Conservation (phyloP, 2,888 invertebrate species). For the Lasioglossum morio region DNA sequence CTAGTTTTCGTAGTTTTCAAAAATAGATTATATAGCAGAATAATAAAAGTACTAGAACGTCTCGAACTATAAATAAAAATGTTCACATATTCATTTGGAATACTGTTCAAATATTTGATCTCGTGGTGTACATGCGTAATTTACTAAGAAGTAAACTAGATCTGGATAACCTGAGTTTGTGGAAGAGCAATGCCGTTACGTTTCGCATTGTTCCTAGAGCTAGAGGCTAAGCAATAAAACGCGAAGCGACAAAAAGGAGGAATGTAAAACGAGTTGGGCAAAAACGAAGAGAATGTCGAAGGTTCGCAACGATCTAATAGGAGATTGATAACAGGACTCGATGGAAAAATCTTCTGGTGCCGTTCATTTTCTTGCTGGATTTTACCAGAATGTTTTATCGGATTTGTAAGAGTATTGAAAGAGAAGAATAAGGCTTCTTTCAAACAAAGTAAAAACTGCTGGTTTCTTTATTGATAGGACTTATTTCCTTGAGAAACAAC, state of each 20-base stretch:
- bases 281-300: conserved; percentile 41
- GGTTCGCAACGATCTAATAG: conserved; percentile 52
- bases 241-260: conserved; percentile 34
- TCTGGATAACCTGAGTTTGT: conserved; percentile 34
- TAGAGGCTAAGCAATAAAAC: conserved; percentile 38
- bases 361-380: conserved; percentile 41
- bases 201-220: conserved; percentile 43
- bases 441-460: conserved; percentile 14
- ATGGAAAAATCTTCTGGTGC: conserved; percentile 23
- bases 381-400: conserved; percentile 3
- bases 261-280: conserved; percentile 44
- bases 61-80: neutral
- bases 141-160: neutral
- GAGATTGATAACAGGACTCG: conserved; percentile 55
- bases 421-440: conserved; percentile 22
- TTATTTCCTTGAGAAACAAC: conserved; percentile 6
- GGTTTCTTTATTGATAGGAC: conserved; percentile 1
- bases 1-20: neutral
- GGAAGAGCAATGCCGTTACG: conserved; percentile 43
- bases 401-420: conserved; percentile 26
- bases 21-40: neutral
- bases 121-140: neutral
- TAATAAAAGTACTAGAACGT: neutral
- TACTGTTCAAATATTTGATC: no score
- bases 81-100: neutral